Base-by-base conservation (phyloP, 2,888 invertebrate genomes). In the Griposia aprilina region DNA sequence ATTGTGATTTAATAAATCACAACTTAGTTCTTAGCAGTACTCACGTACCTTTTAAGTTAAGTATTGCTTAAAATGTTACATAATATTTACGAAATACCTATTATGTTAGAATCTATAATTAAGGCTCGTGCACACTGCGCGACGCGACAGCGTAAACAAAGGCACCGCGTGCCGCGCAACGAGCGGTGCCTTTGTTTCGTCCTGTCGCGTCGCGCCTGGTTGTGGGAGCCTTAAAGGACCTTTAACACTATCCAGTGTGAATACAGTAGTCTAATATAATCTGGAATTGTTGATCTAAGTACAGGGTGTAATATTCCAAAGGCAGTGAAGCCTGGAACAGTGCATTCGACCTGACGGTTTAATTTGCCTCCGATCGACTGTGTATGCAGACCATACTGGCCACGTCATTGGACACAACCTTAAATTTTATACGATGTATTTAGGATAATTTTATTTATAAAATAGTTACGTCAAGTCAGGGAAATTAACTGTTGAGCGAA, bases 231-330 rank as follows among this genome's bases (percentile, higher is more conserved):
- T n/a, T n/a, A n/a, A n/a, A n/a, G n/a, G n/a, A n/a, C 23, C 0
- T 23, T 48, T n/a, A 1, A 48, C n/a, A 36, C 8, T 52, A 26
- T 11, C 10, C 23, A 60, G 11, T 50, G 15, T 52, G 7, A 52
- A 45, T 63, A 15, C 48, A 73, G 17, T 63, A n/a, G 1, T 26
- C 7, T 52, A 62, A 48, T 80, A 41, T 70, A 45, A 74, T 71
- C 50, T 68, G 17, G 55, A 80, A 80, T 72, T 57, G 68, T 71
- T 76, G 76, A 81, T 85, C 81, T 87, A 87, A 88, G 83, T 85
- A 81, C 76, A 73, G 81, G 76, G 83, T 87, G 88, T 93, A 91
- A 93, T 93, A 94, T 93, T 93, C 91, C 88, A 93, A 92, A 90
- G 92, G 91, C 52, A 81, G 57, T 82, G 81, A 86, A 80, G 78